A percentile compares a stretch with the other conserved stretches of the same genome.
Evolutionary conservation across 2,113 vertebrate genomes (phyloP).

Genomic region (Bucco capensis): DNA sequence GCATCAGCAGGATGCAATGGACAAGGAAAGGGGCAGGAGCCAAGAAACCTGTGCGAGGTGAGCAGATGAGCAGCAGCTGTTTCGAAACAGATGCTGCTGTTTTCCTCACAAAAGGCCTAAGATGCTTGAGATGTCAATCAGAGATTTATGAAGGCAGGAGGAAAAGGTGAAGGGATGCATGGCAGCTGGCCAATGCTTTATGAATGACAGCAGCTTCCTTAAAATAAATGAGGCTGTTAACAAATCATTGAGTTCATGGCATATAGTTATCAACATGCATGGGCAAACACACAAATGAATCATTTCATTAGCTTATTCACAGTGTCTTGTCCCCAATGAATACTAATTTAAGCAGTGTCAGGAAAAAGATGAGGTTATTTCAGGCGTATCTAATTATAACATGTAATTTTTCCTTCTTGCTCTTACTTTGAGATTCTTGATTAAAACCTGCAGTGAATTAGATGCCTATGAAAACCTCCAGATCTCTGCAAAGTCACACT

Average conservation of each 20-base stretch:
- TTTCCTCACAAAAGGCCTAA: background rate
- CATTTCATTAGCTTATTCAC: slow-evolving; percentile 28
- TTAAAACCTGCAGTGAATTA: background rate
- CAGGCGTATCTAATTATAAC: background rate
- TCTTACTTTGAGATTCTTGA: background rate
- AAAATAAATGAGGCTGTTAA: slow-evolving; percentile 36
- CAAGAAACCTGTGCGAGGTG: background rate
- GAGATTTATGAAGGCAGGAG: background rate
- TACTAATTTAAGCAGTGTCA: background rate
- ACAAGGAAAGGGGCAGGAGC: background rate
- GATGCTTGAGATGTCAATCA: background rate
- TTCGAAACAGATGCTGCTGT: background rate
- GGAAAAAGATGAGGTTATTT: background rate
- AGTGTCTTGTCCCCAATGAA: background rate
- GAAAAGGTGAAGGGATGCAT: background rate
- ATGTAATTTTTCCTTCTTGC: background rate
- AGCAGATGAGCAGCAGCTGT: background rate
- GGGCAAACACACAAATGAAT: slow-evolving; percentile 18
- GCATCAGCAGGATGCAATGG: background rate
- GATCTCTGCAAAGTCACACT: background rate
- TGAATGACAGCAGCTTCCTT: background rate
- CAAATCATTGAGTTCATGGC: background rate
- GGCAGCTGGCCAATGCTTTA: background rate
- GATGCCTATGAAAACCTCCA: background rate
- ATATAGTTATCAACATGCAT: background rate